Evolutionary conservation across 2,888 invertebrate genomes (phyloP).

Genomic region (Cecidostiba fungosa): DNA sequence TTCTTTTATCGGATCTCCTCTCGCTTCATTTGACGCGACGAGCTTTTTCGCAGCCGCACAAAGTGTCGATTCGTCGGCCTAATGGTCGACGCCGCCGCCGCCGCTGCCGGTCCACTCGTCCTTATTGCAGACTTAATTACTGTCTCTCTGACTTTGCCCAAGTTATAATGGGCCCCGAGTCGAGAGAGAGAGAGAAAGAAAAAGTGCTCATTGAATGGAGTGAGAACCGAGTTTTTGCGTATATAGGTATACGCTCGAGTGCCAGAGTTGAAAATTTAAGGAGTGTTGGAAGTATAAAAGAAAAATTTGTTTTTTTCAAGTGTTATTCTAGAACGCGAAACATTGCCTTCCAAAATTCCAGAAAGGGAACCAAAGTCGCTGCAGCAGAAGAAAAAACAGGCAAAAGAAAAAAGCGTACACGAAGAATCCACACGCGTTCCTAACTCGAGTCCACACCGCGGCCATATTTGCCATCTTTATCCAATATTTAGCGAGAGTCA

Average conservation of each 20-base stretch:
- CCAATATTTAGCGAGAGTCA: constrained; percentile 78
- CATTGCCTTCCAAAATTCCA: neutral
- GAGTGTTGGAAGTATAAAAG: neutral
- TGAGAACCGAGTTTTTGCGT: constrained; percentile 6
- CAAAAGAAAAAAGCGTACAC: neutral
- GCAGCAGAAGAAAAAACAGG: constrained; percentile 8
- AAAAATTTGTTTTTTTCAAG: too few relatives aligned
- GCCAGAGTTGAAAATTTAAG: constrained; percentile 43
- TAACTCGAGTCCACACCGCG: constrained; percentile 5
- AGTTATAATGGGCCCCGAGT: constrained; percentile 76
- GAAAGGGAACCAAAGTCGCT: neutral
- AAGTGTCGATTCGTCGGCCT: constrained; percentile 78
- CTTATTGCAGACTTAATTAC: constrained; percentile 80
- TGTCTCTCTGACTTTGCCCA: constrained; percentile 76
- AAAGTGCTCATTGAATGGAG: neutral
- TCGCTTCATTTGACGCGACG: constrained; percentile 78
- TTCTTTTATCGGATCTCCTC: constrained; percentile 78
- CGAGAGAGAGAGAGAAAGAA: neutral
- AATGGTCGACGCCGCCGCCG: constrained; percentile 75
- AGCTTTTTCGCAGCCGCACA: constrained; percentile 76
- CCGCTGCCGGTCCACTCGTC: constrained; percentile 75
- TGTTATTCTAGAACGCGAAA: neutral
- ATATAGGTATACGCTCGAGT: neutral
- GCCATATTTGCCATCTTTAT: constrained; percentile 75
- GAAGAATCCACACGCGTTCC: neutral